Percentiles rank a stretch among this genome's conserved stretches.
phyloP scores from a whole-genome alignment of 2,113 vertebrate species.

The Colinus virginianus region DNA sequence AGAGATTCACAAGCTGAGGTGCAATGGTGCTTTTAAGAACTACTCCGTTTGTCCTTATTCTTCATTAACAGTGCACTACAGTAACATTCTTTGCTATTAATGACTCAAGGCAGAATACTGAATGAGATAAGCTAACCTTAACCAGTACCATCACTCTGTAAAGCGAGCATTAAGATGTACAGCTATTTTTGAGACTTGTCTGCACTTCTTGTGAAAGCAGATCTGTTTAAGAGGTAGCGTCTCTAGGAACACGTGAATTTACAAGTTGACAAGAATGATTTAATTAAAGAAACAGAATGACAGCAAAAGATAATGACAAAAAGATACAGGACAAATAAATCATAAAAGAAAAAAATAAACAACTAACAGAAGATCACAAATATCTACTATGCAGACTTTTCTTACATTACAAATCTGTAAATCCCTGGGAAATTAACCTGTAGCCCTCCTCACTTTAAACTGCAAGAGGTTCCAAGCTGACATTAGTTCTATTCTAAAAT shows the following conservation, averaged over 20 bases:
- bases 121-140: background rate
- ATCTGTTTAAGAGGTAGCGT: slow-evolving; percentile 35
- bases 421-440: slow-evolving; percentile 45
- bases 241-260: slow-evolving; percentile 64
- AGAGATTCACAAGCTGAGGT: background rate
- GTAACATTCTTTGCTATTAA: background rate
- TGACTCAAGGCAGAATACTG: background rate
- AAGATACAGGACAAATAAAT: slow-evolving; percentile 57
- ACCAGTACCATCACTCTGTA: background rate
- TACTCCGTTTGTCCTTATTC: background rate
- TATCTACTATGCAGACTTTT: slow-evolving; percentile 31
- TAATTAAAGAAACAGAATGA: slow-evolving; percentile 32
- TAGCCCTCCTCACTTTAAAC: slow-evolving; percentile 52
- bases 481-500: slow-evolving; percentile 17
- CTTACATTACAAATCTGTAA: slow-evolving; percentile 22
- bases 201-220: slow-evolving; percentile 33
- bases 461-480: slow-evolving; percentile 15
- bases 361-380: slow-evolving; percentile 54
- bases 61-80: background rate
- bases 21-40: background rate
- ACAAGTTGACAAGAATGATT: slow-evolving; percentile 17
- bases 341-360: slow-evolving; percentile 50
- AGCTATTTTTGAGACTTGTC: slow-evolving; percentile 56
- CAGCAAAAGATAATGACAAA: slow-evolving; percentile 53
- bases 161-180: slow-evolving; percentile 45